Conservation (phyloP, 1,140 invertebrate species). For the Drosophila carrolli region DNA sequence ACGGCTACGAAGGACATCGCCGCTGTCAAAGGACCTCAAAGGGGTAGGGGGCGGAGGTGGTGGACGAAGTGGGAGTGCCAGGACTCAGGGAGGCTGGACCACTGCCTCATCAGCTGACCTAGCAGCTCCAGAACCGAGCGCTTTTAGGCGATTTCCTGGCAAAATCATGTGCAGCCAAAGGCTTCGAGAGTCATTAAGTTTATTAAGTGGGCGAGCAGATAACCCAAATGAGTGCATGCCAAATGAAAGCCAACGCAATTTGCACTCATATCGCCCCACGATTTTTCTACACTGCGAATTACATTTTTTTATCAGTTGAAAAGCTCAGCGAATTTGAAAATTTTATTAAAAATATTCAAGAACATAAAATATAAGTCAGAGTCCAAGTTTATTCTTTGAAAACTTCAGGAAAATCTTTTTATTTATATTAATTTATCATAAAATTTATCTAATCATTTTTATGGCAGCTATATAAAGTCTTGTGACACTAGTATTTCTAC, state of each 20-base stretch:
- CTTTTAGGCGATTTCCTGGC: slow-evolving; percentile 60
- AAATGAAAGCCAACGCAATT: slow-evolving; percentile 70
- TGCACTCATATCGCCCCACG: slow-evolving; percentile 52
- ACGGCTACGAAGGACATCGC: slow-evolving; percentile 36
- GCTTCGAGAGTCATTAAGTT: slow-evolving; percentile 77
- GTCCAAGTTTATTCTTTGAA: no score
- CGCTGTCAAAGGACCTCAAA: slow-evolving; percentile 22
- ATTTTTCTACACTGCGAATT: slow-evolving; percentile 9
- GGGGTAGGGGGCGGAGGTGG: neutral
- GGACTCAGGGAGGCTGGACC: neutral
- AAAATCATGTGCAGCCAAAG: slow-evolving; percentile 49
- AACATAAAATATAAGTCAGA: no score
- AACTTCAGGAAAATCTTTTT: no score
- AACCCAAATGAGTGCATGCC: slow-evolving; percentile 77
- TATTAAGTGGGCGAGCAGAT: slow-evolving; percentile 75
- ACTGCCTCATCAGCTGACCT: slow-evolving; percentile 9
- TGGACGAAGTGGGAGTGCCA: slow-evolving; percentile 1
- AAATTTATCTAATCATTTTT: no score
- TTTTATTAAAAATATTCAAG: no score
- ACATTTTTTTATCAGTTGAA: no score
- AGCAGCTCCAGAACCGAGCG: slow-evolving; percentile 13
- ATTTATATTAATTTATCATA: no score
- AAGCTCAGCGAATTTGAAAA: no score
- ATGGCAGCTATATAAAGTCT: no score
- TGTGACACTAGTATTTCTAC: no score